Conservation (phyloP, 2,888 invertebrate genomes). For the Conus canariensis region DNA sequence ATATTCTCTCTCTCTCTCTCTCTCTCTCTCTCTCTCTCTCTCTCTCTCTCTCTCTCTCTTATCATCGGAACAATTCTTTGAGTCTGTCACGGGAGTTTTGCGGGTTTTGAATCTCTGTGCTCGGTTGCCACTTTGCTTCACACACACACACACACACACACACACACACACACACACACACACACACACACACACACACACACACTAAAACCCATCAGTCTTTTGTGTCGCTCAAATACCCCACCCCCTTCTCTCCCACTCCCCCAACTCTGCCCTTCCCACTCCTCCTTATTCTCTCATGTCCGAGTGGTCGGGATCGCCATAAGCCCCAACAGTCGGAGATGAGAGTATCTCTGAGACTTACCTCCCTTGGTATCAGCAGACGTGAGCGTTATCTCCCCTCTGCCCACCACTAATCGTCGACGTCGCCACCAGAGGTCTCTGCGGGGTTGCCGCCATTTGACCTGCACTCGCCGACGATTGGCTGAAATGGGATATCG, state of each 20-base stretch:
- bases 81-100: no score
- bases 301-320: not conserved
- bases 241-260: not conserved
- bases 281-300: not conserved
- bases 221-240: not conserved
- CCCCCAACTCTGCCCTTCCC: not conserved
- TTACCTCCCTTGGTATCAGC: constrained; percentile 2
- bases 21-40: no score
- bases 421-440: constrained; percentile 13
- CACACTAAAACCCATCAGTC: not conserved
- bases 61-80: no score
- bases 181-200: constrained; percentile 18
- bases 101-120: no score
- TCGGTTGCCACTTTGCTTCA: no score
- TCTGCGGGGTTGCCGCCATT: constrained; percentile 7
- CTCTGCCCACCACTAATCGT: constrained; percentile 4
- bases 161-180: constrained; percentile 18
- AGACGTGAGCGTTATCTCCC: constrained; percentile 15
- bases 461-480: not conserved
- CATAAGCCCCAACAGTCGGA: not conserved
- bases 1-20: no score
- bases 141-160: not conserved
- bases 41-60: no score
- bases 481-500: not conserved
- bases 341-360: not conserved